Percentiles rank a stretch among this genome's conserved stretches.
These are phyloP conservation scores for Dreissena rostriformis DNA, from an alignment of 1,140 invertebrate genomes.

Conservation along the genomic window DNA sequence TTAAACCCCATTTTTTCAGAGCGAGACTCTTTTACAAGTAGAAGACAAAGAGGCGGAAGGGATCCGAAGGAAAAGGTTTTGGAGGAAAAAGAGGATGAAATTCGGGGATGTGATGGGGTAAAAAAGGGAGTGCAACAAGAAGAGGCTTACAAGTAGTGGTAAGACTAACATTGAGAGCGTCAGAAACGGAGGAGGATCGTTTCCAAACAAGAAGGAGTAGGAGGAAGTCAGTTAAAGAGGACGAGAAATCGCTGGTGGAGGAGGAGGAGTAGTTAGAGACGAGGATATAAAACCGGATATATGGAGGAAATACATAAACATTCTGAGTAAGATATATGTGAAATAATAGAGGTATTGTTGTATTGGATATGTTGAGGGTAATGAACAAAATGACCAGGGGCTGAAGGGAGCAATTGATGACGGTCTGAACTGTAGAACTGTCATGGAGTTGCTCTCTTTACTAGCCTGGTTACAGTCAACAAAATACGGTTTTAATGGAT, in stretches of 20 bases:
- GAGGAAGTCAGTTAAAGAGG: neutral
- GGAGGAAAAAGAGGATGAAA: no score
- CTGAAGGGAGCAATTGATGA: constrained; percentile 79
- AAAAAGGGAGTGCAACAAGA: no score
- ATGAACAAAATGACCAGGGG: constrained; percentile 55
- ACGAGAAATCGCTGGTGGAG: neutral
- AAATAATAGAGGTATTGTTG: neutral
- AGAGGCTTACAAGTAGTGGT: no score
- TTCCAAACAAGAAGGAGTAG: neutral
- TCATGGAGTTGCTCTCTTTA: constrained; percentile 80
- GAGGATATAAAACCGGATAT: neutral
- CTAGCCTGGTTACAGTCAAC: constrained; percentile 58
- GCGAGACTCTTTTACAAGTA: no score
- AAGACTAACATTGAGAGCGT: no score
- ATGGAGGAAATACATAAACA: neutral
- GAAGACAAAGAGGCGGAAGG: no score
- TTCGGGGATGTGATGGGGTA: no score
- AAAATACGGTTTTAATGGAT: neutral
- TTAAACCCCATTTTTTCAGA: no score
- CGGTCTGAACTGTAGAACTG: constrained; percentile 72
- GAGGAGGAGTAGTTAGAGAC: neutral
- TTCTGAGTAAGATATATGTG: neutral
- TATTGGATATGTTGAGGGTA: neutral
- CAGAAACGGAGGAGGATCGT: neutral
- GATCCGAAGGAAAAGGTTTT: no score